phyloP scores from a whole-genome alignment of 2,797 vertebrate species.

The Chelon auratus region DNA sequence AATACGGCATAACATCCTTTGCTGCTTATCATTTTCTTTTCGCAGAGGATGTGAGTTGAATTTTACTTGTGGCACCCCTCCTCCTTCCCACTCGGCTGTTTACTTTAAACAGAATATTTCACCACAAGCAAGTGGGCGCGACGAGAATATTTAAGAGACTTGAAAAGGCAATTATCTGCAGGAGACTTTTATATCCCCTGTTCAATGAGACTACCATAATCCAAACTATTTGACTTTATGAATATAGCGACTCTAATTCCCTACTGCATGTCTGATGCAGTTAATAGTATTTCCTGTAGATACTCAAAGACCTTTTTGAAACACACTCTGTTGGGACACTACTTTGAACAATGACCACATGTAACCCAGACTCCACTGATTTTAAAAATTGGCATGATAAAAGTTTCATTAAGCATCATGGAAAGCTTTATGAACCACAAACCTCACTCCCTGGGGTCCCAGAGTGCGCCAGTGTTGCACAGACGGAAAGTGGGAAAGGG shows the following conservation, averaged over 20 bases:
- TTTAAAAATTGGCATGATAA: slow-evolving; percentile 16
- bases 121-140: slow-evolving; percentile 13
- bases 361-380: slow-evolving; percentile 18
- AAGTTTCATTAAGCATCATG: slow-evolving; percentile 18
- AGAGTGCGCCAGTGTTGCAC: slow-evolving; percentile 42
- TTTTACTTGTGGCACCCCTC: slow-evolving; percentile 61
- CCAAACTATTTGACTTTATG: slow-evolving; percentile 8
- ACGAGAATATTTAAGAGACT: slow-evolving; percentile 28
- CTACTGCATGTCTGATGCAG: slow-evolving; percentile 1
- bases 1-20: slow-evolving; percentile 50
- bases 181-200: slow-evolving; percentile 34
- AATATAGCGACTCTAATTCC: slow-evolving; percentile 15
- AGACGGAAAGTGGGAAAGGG: slow-evolving; percentile 29
- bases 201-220: slow-evolving; percentile 32
- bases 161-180: slow-evolving; percentile 7
- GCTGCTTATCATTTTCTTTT: slow-evolving; percentile 65
- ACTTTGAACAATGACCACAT: slow-evolving; percentile 6
- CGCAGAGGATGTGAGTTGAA: slow-evolving; percentile 47
- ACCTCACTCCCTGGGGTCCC: slow-evolving; percentile 54
- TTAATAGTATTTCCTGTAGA: slow-evolving; percentile 3
- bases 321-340: not conserved
- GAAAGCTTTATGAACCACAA: slow-evolving; percentile 47
- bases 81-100: slow-evolving; percentile 53
- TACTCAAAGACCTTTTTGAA: not conserved
- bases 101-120: slow-evolving; percentile 46